phyloP scores from a whole-genome alignment of 1,140 invertebrate species.

The Heliconius congener region DNA sequence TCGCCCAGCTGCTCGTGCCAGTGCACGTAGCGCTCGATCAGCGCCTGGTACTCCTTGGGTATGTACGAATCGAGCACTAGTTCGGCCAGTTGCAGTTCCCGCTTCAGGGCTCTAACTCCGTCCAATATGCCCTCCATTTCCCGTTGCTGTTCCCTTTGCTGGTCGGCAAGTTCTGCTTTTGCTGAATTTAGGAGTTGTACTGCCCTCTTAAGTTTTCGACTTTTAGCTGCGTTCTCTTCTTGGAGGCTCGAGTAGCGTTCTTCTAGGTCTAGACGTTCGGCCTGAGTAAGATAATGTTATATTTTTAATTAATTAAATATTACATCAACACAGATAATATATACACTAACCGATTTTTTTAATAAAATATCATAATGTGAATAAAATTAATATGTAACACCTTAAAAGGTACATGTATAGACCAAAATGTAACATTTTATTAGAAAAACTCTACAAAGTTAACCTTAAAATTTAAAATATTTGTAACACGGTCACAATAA shows the following conservation, averaged over 20 bases:
- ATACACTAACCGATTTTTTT: too few species aligned
- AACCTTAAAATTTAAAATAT: too few species aligned
- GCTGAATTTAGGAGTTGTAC: slow-evolving; percentile 90
- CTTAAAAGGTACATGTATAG: too few species aligned
- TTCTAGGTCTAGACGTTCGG: slow-evolving; percentile 96
- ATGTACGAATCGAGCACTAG: slow-evolving; percentile 94
- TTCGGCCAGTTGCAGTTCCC: slow-evolving; percentile 96
- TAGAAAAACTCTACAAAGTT: too few species aligned
- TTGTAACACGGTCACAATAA: too few species aligned
- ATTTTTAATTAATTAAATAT: background rate
- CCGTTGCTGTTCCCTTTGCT: slow-evolving; percentile 96
- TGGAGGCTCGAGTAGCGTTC: slow-evolving; percentile 97
- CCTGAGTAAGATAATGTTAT: slow-evolving; percentile 67
- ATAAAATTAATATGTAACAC: too few species aligned
- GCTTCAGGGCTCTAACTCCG: slow-evolving; percentile 92
- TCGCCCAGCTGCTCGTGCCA: slow-evolving; percentile 99
- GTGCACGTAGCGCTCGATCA: slow-evolving; percentile 95
- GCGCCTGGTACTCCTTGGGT: slow-evolving; percentile 94
- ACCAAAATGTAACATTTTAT: too few species aligned
- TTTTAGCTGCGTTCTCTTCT: slow-evolving; percentile 95
- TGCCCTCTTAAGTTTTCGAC: slow-evolving; percentile 95
- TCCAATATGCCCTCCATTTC: slow-evolving; percentile 98
- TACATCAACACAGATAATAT: too few species aligned
- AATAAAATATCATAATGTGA: too few species aligned
- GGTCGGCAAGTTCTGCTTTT: slow-evolving; percentile 93